Percentiles rank a stretch among this genome's conserved stretches.
These are phyloP conservation scores for Thymelicus lineola DNA, from an alignment of 2,888 invertebrate species.

Conservation along the genomic window DNA sequence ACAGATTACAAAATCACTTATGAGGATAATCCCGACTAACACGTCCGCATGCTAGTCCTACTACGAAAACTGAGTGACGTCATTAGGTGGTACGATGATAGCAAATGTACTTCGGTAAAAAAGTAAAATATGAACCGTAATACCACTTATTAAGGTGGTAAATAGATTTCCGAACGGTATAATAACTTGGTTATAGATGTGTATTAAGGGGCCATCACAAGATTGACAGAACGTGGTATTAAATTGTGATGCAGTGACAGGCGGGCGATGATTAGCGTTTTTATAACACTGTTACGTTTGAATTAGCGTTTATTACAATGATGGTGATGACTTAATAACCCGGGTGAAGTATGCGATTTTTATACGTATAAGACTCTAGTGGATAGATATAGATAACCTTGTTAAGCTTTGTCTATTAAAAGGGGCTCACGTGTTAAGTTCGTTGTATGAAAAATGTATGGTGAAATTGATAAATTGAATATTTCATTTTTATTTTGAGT, in stretches of 20 bases:
- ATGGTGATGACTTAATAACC: conserved; percentile 48
- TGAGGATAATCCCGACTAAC: not conserved
- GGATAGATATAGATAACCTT: conserved; percentile 12
- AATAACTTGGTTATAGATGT: conserved; percentile 47
- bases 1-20: too few species aligned
- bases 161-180: conserved; percentile 13
- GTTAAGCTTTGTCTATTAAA: not conserved
- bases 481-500: too few species aligned
- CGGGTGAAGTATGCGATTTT: conserved; percentile 52
- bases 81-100: conserved; percentile 64
- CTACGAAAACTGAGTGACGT: conserved; percentile 57
- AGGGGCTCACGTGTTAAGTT: too few species aligned
- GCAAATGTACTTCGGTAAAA: conserved; percentile 10
- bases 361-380: conserved; percentile 40
- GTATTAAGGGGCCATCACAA: conserved; percentile 54
- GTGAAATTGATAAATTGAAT: too few species aligned
- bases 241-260: conserved; percentile 75
- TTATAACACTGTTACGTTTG: conserved; percentile 57
- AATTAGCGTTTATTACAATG: conserved; percentile 49
- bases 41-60: not conserved
- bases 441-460: too few species aligned
- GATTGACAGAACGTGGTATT: conserved; percentile 76
- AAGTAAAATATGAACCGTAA: conserved; percentile 42
- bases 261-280: conserved; percentile 72
- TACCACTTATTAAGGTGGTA: not conserved